Conservation (phyloP, 2,113 vertebrate genomes). For the Cacatua alba region DNA sequence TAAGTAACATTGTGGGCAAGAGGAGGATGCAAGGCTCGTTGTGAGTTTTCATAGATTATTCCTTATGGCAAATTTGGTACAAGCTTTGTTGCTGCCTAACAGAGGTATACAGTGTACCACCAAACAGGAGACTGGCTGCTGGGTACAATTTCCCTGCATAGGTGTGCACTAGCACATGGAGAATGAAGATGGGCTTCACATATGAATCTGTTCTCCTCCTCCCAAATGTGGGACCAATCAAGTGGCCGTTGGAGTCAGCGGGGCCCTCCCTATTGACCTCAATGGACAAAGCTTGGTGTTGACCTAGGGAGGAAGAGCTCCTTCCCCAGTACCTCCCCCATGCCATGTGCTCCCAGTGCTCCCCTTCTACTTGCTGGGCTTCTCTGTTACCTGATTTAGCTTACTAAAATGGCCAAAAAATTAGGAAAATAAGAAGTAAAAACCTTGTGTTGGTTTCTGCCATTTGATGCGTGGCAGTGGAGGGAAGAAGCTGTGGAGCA, state of each 20-base stretch:
- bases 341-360: background rate
- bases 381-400: background rate
- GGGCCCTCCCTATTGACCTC: background rate
- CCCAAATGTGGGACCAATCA: background rate
- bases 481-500: background rate
- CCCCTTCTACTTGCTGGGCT: background rate
- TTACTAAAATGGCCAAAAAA: background rate
- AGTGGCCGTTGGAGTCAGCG: background rate
- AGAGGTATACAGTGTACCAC: background rate
- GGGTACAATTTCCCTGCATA: accelerated
- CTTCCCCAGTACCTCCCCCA: background rate
- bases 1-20: background rate
- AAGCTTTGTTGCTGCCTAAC: background rate
- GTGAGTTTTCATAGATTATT: background rate
- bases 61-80: background rate
- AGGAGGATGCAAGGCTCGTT: background rate
- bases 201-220: background rate
- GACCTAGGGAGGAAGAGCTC: background rate
- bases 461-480: background rate
- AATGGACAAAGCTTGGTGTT: accelerated
- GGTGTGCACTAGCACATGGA: accelerated
- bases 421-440: background rate
- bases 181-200: background rate
- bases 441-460: background rate
- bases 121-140: background rate